phyloP scores from a whole-genome alignment of 2,797 vertebrate genomes.

The Cyclopterus lumpus region DNA sequence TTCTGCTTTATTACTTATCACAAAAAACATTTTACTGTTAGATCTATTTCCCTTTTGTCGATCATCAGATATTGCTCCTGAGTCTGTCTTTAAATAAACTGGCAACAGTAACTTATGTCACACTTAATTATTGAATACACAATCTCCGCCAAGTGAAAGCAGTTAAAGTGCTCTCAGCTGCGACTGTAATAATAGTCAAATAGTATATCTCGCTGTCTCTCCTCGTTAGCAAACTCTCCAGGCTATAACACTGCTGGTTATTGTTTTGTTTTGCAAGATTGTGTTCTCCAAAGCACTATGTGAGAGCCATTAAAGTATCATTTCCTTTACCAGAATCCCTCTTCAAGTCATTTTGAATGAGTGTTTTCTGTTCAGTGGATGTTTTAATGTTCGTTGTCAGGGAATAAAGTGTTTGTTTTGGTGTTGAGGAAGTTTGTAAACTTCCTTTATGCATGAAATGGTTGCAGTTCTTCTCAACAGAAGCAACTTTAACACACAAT shows the following conservation, averaged over 20 bases:
- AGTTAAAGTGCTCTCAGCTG: conserved; percentile 70
- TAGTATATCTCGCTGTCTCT: conserved; percentile 65
- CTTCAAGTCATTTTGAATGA: conserved; percentile 40
- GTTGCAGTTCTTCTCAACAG: conserved; percentile 2
- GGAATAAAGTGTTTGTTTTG: conserved; percentile 55
- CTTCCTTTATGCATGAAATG: conserved; percentile 22
- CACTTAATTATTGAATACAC: conserved; percentile 49
- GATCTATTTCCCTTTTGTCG: background rate
- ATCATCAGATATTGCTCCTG: conserved; percentile 16
- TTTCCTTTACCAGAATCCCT: conserved; percentile 68
- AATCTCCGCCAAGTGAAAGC: conserved; percentile 56
- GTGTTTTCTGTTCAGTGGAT: conserved; percentile 34
- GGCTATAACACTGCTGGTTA: conserved; percentile 60
- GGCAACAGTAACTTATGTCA: conserved; percentile 43
- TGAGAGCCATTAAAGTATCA: conserved; percentile 69
- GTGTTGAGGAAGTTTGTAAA: conserved; percentile 16
- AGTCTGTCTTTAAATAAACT: conserved; percentile 1
- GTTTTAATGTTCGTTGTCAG: conserved; percentile 42
- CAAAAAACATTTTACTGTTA: conserved; percentile 4
- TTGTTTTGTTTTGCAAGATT: conserved; percentile 72
- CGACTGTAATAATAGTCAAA: conserved; percentile 62
- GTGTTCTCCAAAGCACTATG: conserved; percentile 69
- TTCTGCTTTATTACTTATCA: background rate
- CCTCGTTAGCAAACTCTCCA: conserved; percentile 76
- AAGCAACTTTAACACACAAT: conserved; percentile 4